phyloP scores from a whole-genome alignment of 30 jellyfish, hydroid and myxozoan species.

The Catostylus mosaicus region DNA sequence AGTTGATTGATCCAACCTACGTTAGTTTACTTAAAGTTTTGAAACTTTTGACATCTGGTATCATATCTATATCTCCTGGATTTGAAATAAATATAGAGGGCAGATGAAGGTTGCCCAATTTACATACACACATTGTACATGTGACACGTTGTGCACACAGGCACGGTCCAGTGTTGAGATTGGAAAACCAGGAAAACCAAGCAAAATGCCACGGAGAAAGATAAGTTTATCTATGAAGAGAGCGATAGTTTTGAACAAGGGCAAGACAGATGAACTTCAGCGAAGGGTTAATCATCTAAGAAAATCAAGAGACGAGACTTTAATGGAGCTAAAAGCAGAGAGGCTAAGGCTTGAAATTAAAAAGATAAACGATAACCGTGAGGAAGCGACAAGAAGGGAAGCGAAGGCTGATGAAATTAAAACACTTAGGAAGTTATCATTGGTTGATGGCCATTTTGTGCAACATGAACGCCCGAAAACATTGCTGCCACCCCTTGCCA shows the following conservation, averaged over 20 bases:
- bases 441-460: neutral
- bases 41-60: constrained; percentile 14
- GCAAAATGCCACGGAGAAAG: constrained; percentile 26
- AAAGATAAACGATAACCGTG: constrained; percentile 7
- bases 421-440: neutral
- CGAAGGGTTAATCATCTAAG: constrained; percentile 18
- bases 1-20: constrained; percentile 13
- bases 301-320: constrained; percentile 50
- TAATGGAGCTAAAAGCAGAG: constrained; percentile 56
- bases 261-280: constrained; percentile 29
- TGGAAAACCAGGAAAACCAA: no score
- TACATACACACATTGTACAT: neutral
- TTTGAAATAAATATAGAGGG: neutral
- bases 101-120: neutral
- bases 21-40: constrained; percentile 22
- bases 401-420: neutral
- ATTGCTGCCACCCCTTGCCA: neutral
- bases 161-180: no score
- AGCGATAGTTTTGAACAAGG: constrained; percentile 44
- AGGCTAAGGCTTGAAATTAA: constrained; percentile 8
- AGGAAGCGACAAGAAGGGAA: neutral
- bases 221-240: constrained; percentile 42
- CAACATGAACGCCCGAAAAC: constrained; percentile 2
- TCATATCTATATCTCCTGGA: constrained; percentile 2
- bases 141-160: no score